Evolutionary conservation across 2,888 invertebrate species (phyloP), one percentile per base, ranked within the genome.

Genomic region (Gymnoscelis rufifasciata): DNA sequence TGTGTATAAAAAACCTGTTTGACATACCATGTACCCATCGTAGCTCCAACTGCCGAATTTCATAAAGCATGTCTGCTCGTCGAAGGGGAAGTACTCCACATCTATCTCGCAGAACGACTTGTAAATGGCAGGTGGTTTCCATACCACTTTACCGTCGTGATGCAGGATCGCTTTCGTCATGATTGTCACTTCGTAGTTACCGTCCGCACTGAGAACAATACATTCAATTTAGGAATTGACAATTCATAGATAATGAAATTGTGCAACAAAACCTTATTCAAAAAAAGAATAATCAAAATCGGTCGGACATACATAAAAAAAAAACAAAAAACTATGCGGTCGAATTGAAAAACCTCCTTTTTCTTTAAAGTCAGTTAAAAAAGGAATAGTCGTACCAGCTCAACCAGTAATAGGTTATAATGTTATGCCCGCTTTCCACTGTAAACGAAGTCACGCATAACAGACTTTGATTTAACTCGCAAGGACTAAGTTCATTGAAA

Each of bases 91-190:
- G 82, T 96, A 97, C 83, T 96, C 95, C 68, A 97, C 97, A 83
- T 97, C 95, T 68, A 97, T 97, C 89, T 97, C 96, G 74, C 97
- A 97, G 83, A 96, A 97, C 65, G 97, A 97, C 90, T 98, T 98
- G 91, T 98, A 98, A 84, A 99, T 98, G 73, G 98, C 98, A 11
- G 99, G 99, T 28, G 98, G 98, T 79, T 98, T 98, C 98, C 98
- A 98, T 38, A 94, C 92, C 56, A 98, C 97, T 81, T 94, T 95
- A 14, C 98, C 98, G 60, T 95, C 95, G 81, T 95, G 94, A 76
- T 97, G 95, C 45, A 98, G 91, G 66, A 97, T 96, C 58, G 97
- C 98, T 89, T 98, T 98, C 60, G 98, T 98, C 96, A 97, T 96
- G 81, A 98, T 95, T 66, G 97, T 98, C 76, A 98, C 97, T 88